phyloP scores from a whole-genome alignment of 2,797 vertebrate species.

The Glyptemys insculpta region DNA sequence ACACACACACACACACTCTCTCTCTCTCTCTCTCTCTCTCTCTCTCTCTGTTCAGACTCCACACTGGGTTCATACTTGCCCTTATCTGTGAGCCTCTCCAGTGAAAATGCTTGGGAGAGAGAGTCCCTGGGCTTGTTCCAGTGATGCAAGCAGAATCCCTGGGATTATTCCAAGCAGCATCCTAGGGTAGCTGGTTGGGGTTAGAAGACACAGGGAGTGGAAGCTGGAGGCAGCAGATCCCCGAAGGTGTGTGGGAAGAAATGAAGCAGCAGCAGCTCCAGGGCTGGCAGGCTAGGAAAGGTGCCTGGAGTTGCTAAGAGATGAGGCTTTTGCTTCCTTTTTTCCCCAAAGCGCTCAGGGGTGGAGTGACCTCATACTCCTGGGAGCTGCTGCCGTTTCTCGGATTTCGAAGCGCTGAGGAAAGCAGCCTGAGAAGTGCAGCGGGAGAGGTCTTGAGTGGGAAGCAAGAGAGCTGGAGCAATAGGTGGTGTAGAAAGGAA shows the following conservation, averaged over 20 bases:
- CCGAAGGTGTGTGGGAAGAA: neutral
- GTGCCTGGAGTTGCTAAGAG: neutral
- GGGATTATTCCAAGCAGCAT: neutral
- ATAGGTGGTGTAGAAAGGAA: neutral
- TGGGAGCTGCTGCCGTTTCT: fast-evolving
- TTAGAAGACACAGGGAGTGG: neutral
- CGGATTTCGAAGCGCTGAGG: fast-evolving
- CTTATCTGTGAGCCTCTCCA: neutral
- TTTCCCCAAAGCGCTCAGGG: neutral
- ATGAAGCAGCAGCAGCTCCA: neutral
- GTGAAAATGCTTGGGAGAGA: neutral
- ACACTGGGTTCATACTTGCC: neutral
- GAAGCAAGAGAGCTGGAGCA: neutral
- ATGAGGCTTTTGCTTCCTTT: fast-evolving
- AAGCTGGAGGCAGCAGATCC: neutral
- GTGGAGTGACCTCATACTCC: neutral
- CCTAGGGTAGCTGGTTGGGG: neutral
- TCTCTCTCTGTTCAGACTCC: neutral
- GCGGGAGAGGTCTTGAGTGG: neutral
- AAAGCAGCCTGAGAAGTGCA: neutral
- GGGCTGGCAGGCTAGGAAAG: fast-evolving
- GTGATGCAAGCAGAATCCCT: neutral
- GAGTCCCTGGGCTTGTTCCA: neutral
- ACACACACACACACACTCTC: neutral
- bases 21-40: no score